Base-by-base conservation (phyloP, 1,140 invertebrate species). In the Hycleus phaleratus region DNA sequence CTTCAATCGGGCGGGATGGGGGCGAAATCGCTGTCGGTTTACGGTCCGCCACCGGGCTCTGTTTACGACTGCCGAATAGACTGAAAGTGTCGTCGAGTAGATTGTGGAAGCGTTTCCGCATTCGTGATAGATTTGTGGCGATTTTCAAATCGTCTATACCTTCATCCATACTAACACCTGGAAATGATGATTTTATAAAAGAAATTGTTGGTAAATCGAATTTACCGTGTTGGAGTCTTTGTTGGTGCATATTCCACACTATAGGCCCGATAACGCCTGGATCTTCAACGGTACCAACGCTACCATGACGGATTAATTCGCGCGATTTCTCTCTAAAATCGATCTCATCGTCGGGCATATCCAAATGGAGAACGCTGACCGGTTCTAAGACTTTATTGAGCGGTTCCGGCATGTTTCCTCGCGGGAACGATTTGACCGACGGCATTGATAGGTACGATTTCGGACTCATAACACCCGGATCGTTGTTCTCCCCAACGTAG, bases 211-310 rank as follows among this genome's bases (percentile, higher is more conserved):
- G n/a, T 48, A 1, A 32, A 10, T 24, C 9, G 32, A 3, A 11
- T n/a, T 10, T 47, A 55, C 68, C 70, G 61, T 68, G 68, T 49
- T 69, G 64, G 63, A 76, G 65, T 66, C 73, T 69, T 64, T 81
- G 74, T 60, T 78, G 78, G 67, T 87, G 85, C 46, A 87, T 69
- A 70, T 89, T 83, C 88, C 88, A 91, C 3, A 90, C 87, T 44
- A 89, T 74, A 0, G 89, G 89, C 0, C 88, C 87, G 25, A 91
- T 78, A n/a, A 90, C 84, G n/a, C 88, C 89, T 1, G 88, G 87
- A 77, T 91, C 88, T 62, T 81, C 82, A 3, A 67, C 64, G 3
- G 73, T 69, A 38, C 82, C 83, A 3, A 81, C 73, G 61, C 82
- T 84, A 24, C 78, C 79, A 39, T 82, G 75, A 12, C 81, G 63